Evolutionary conservation across 1,140 invertebrate genomes (phyloP).

Genomic region (Magallana gigas): DNA sequence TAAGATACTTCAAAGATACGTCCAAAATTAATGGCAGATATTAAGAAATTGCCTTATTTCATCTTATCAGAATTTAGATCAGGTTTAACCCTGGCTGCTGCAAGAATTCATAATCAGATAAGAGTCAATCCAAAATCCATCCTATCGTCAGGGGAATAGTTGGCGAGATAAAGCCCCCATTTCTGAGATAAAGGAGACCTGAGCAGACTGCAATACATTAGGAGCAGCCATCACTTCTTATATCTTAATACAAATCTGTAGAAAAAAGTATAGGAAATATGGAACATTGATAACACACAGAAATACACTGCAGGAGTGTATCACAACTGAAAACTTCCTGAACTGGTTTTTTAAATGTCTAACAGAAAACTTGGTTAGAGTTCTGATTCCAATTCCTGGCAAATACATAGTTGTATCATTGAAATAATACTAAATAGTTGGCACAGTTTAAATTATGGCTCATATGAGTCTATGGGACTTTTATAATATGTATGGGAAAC

Average conservation of each 20-base stretch:
- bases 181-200: neutral
- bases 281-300: too few species aligned
- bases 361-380: too few species aligned
- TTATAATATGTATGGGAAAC: neutral
- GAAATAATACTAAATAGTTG: constrained; percentile 8
- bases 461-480: neutral
- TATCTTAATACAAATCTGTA: constrained; percentile 20
- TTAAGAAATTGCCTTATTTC: constrained; percentile 19
- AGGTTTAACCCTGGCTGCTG: neutral
- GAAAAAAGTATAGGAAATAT: neutral
- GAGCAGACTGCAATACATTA: neutral
- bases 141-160: neutral
- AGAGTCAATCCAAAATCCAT: constrained; percentile 11
- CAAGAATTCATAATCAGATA: constrained; percentile 6
- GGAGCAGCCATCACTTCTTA: neutral
- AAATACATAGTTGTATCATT: neutral
- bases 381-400: too few species aligned
- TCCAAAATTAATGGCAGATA: constrained; percentile 10
- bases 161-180: neutral
- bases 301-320: too few species aligned
- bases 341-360: too few species aligned
- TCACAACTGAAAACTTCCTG: too few species aligned
- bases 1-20: constrained; percentile 12
- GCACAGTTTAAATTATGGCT: neutral
- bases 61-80: constrained; percentile 25